A percentile compares a stretch with the other conserved stretches of the same genome.
phyloP scores from a whole-genome alignment of 2,113 vertebrate genomes.

The Brachirus orientalis region DNA sequence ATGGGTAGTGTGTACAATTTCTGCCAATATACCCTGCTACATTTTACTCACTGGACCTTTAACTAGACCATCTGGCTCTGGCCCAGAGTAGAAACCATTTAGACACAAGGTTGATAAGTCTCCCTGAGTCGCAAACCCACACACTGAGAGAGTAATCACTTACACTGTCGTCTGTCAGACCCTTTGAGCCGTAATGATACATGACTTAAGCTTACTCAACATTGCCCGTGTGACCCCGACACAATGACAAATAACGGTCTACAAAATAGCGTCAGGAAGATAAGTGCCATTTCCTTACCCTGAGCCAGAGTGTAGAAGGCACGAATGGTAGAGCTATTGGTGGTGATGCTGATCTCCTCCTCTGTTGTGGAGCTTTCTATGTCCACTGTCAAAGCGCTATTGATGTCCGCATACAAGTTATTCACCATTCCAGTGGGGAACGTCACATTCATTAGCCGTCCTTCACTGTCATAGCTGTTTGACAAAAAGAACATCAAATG shows the following conservation, averaged over 20 bases:
- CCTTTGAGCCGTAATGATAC: slow-evolving; percentile 65
- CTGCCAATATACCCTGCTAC: too few species aligned
- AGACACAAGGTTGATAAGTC: slow-evolving; percentile 60
- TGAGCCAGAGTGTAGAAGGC: slow-evolving; percentile 96
- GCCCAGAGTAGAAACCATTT: slow-evolving; percentile 45
- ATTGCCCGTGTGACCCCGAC: slow-evolving; percentile 63
- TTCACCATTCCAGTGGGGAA: slow-evolving; percentile 96
- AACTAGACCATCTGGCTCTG: slow-evolving; percentile 54
- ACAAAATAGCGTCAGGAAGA: slow-evolving; percentile 30
- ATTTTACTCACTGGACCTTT: too few species aligned
- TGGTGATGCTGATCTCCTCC: slow-evolving; percentile 94
- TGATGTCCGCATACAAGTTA: slow-evolving; percentile 92
- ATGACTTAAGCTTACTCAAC: slow-evolving; percentile 74
- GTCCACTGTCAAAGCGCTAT: slow-evolving; percentile 91
- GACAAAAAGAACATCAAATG: slow-evolving; percentile 44
- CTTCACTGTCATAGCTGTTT: slow-evolving; percentile 94
- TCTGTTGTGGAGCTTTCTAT: slow-evolving; percentile 92
- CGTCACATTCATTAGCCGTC: slow-evolving; percentile 95
- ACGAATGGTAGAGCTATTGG: slow-evolving; percentile 92
- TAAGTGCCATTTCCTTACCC: slow-evolving; percentile 80
- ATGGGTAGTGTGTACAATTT: too few species aligned
- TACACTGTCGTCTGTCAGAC: slow-evolving; percentile 61
- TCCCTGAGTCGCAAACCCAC: slow-evolving; percentile 54
- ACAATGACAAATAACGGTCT: slow-evolving; percentile 69
- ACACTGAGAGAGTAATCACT: slow-evolving; percentile 67